phyloP scores from a whole-genome alignment of 2,888 invertebrate genomes.

The Alloplasta piceator region DNA sequence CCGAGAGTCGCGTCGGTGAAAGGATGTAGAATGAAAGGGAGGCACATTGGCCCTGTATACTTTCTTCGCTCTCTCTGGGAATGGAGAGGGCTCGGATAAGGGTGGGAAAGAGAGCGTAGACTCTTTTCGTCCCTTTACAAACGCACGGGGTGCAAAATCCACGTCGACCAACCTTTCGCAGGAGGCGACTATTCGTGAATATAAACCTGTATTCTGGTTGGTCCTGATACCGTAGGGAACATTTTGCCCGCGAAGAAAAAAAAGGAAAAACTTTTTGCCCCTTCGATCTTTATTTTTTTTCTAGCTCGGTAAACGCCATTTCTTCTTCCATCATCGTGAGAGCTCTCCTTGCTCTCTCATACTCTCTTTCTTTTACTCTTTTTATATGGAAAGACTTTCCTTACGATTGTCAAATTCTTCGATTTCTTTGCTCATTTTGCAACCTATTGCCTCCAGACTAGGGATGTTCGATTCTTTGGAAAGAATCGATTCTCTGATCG shows the following conservation, averaged over 20 bases:
- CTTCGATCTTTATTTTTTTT: constrained; percentile 64
- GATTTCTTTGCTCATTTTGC: constrained; percentile 31
- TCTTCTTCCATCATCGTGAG: constrained; percentile 45
- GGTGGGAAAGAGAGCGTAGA: constrained; percentile 51
- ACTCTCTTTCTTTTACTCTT: constrained; percentile 75
- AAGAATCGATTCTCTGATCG: no score
- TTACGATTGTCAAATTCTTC: constrained; percentile 81
- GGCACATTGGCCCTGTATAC: constrained; percentile 34
- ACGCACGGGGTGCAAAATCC: constrained; percentile 24
- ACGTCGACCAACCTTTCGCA: constrained; percentile 66
- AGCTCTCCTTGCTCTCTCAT: constrained; percentile 7
- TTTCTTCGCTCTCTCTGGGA: constrained; percentile 50
- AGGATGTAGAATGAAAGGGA: constrained; percentile 59
- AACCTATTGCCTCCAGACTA: constrained; percentile 8
- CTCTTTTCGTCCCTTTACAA: constrained; percentile 45
- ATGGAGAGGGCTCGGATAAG: constrained; percentile 12
- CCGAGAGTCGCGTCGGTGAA: constrained; percentile 44
- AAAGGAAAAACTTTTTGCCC: constrained; percentile 68
- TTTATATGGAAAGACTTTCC: constrained; percentile 81
- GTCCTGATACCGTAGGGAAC: constrained; percentile 67
- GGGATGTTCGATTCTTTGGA: no score
- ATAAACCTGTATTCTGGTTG: constrained; percentile 60
- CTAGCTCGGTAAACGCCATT: constrained; percentile 62
- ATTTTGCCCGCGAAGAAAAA: constrained; percentile 63
- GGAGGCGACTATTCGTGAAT: constrained; percentile 72